phyloP scores from a whole-genome alignment of 2,113 vertebrate species.

The Hippocampus comes region DNA sequence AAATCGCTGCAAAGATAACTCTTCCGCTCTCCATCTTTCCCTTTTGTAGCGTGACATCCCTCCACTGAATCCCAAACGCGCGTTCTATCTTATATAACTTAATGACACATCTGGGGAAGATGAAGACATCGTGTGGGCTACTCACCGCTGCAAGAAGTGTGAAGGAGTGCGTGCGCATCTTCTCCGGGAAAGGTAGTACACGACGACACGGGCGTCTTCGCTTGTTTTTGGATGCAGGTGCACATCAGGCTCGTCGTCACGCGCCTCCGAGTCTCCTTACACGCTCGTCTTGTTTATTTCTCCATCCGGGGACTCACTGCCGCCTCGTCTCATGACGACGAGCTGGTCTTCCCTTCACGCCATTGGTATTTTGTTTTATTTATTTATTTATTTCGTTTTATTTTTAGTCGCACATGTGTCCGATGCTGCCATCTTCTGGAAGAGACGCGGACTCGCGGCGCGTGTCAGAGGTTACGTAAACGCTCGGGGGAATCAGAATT shows the following conservation, averaged over 20 bases:
- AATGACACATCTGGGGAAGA: neutral
- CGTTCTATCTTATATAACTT: neutral
- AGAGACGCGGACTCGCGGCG: constrained; percentile 11
- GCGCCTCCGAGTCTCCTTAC: neutral
- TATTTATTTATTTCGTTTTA: constrained; percentile 15
- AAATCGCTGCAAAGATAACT: neutral
- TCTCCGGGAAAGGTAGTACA: neutral
- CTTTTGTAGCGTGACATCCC: neutral
- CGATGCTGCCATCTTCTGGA: constrained; percentile 53
- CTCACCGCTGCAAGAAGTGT: constrained; percentile 43
- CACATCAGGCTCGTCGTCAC: constrained; percentile 11
- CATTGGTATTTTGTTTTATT: neutral
- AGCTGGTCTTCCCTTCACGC: neutral
- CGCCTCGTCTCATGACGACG: constrained; percentile 14
- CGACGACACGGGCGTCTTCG: constrained; percentile 4
- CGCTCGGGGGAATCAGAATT: constrained; percentile 4
- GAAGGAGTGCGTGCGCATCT: neutral
- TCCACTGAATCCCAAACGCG: neutral
- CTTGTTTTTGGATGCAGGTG: neutral
- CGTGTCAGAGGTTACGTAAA: constrained; percentile 38
- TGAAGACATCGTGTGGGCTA: constrained; percentile 14
- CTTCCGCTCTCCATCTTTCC: neutral
- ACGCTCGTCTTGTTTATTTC: constrained; percentile 56
- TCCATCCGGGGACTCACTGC: constrained; percentile 46
- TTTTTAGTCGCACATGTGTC: neutral